A percentile compares a stretch with the other conserved stretches of the same genome.
Evolutionary conservation across 2,888 invertebrate species (phyloP).

Genomic region (Platycnemis pennipes): DNA sequence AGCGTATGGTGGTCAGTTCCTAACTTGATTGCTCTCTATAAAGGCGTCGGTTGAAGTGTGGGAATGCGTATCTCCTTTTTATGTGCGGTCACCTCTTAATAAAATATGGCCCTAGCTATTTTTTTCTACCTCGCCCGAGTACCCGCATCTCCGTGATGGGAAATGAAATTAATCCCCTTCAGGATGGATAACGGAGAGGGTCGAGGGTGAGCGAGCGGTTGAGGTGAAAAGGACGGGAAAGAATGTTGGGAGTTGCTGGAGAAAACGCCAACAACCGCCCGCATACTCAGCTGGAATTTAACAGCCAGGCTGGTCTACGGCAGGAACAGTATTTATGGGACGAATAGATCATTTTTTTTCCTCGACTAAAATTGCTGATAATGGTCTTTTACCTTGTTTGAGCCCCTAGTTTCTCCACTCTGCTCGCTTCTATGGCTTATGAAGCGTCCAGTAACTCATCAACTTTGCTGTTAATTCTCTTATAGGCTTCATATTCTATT

Average conservation of each 20-base stretch:
- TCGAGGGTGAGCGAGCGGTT: neutral
- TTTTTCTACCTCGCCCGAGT: neutral
- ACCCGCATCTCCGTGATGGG: neutral
- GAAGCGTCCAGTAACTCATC: too few relatives aligned
- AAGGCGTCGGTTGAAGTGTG: too few relatives aligned
- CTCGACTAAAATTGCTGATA: too few relatives aligned
- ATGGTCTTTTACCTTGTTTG: too few relatives aligned
- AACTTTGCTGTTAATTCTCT: too few relatives aligned
- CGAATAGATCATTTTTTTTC: neutral
- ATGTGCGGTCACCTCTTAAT: neutral
- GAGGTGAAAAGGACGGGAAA: neutral
- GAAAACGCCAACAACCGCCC: neutral
- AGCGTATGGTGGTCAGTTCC: too few relatives aligned
- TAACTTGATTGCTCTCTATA: too few relatives aligned
- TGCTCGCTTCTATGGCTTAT: too few relatives aligned
- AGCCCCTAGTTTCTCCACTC: too few relatives aligned
- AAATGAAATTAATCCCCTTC: slow-evolving; percentile 36
- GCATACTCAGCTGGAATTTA: neutral
- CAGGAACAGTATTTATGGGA: neutral
- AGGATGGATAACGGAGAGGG: neutral
- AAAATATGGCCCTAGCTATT: neutral
- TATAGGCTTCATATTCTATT: too few relatives aligned
- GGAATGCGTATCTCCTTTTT: neutral
- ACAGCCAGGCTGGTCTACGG: neutral
- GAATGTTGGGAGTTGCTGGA: neutral